phyloP scores from a whole-genome alignment of 2,888 invertebrate genomes.

The Thyatira batis region DNA sequence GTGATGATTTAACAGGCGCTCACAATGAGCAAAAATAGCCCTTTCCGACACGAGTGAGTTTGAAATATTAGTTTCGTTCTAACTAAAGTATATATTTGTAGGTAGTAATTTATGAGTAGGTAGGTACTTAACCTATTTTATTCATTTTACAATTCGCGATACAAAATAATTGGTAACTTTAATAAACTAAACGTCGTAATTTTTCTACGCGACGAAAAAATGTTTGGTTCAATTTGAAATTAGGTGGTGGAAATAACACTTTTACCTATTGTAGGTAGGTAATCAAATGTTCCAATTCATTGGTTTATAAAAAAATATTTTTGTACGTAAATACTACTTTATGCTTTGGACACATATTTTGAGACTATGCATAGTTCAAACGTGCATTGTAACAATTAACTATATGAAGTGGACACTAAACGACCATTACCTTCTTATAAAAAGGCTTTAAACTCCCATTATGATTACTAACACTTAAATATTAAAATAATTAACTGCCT shows the following conservation, averaged over 20 bases:
- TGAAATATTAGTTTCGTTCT: constrained; percentile 48
- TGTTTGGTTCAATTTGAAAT: too few relatives aligned
- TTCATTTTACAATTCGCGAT: neutral
- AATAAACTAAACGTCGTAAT: too few relatives aligned
- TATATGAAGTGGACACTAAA: neutral
- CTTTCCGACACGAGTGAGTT: constrained; percentile 52
- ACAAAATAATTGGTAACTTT: too few relatives aligned
- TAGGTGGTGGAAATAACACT: too few relatives aligned
- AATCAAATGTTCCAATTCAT: too few relatives aligned
- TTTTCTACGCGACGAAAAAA: too few relatives aligned
- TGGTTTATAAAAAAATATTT: too few relatives aligned
- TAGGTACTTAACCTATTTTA: neutral
- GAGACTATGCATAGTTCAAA: neutral
- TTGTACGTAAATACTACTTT: neutral
- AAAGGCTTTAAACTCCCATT: constrained; percentile 23
- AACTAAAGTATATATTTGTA: constrained; percentile 9
- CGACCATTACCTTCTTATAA: constrained; percentile 1
- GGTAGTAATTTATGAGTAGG: neutral
- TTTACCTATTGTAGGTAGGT: too few relatives aligned
- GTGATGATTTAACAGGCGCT: constrained; percentile 70
- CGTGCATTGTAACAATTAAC: neutral
- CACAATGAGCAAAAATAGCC: constrained; percentile 67
- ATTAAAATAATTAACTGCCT: constrained; percentile 47
- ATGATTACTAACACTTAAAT: constrained; percentile 44
- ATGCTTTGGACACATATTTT: neutral